phyloP scores from a whole-genome alignment of 23 tunicate genomes.

The Trididemnum nubilum region DNA sequence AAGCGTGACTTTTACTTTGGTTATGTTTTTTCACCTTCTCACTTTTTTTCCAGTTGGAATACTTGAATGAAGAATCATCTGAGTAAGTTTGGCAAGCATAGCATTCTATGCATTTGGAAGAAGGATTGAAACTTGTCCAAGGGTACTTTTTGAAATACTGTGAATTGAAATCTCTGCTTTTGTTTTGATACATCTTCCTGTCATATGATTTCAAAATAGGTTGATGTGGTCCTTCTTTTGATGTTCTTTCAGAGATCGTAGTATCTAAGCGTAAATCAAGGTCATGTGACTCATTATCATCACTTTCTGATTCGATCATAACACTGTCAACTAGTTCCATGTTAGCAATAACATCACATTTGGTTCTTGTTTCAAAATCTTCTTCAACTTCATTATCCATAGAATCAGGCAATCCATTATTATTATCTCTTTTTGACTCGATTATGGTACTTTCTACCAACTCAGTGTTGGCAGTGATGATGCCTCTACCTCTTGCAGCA shows the following conservation, averaged over 20 bases:
- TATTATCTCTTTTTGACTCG: not conserved
- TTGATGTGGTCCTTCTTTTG: constrained; percentile 20
- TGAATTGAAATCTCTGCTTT: constrained; percentile 21
- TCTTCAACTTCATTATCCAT: not conserved
- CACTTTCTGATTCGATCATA: not conserved
- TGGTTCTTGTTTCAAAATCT: not conserved
- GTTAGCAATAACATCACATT: not conserved
- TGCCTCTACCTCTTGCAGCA: not conserved
- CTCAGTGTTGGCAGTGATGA: not conserved
- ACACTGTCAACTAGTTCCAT: not conserved
- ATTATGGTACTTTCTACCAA: not conserved
- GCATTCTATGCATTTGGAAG: constrained; percentile 11
- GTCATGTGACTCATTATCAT: not conserved
- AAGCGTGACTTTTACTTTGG: not conserved
- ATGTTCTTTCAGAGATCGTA: not conserved
- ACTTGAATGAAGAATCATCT: not conserved
- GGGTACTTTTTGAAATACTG: constrained; percentile 22
- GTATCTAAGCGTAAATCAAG: too few species aligned
- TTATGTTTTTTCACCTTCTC: constrained; percentile 2
- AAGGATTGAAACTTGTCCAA: constrained; percentile 20
- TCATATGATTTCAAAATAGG: constrained; percentile 17
- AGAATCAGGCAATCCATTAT: not conserved
- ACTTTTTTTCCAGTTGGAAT: constrained; percentile 21
- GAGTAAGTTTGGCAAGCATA: constrained; percentile 24
- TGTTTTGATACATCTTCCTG: constrained; percentile 1